Conservation (phyloP, 2,888 invertebrate genomes). For the Megamerina dolium region DNA sequence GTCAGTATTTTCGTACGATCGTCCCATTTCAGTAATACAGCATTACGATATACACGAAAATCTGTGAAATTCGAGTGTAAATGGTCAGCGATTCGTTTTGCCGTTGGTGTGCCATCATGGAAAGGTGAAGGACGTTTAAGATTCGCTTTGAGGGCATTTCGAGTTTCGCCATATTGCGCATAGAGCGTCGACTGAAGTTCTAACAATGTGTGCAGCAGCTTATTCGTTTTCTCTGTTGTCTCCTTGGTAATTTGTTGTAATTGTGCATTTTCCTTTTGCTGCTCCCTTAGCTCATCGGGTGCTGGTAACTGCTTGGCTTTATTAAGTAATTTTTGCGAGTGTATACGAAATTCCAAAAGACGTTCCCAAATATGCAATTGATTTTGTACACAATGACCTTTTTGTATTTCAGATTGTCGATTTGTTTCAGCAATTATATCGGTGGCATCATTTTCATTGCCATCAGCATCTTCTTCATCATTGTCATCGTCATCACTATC, state of each 20-base stretch:
- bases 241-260: conserved; percentile 53
- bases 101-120: conserved; percentile 5
- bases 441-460: conserved; percentile 21
- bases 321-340: conserved; percentile 73
- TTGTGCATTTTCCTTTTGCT: conserved; percentile 50
- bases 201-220: conserved; percentile 60
- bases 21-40: conserved; percentile 89
- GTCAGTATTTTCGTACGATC: conserved; percentile 77
- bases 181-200: conserved; percentile 57
- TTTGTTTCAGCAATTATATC: conserved; percentile 39
- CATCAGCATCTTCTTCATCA: conserved; percentile 31
- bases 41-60: conserved; percentile 66
- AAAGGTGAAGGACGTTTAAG: conserved; percentile 21
- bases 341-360: conserved; percentile 78
- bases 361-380: conserved; percentile 78
- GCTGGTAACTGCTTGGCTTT: conserved; percentile 72
- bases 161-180: conserved; percentile 65
- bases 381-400: conserved; percentile 63
- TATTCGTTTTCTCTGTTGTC: conserved; percentile 54
- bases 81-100: conserved; percentile 49
- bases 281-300: conserved; percentile 52
- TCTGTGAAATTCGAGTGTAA: conserved; percentile 55
- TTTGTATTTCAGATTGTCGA: conserved; percentile 54
- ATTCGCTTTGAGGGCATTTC: conserved; percentile 46
- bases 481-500: conserved; percentile 22